Percentiles rank a stretch among this genome's conserved stretches.
These are phyloP conservation scores for Arbacia lixula DNA, from an alignment of 53 echinoderm and acorn worm species.

Conservation along the genomic window DNA sequence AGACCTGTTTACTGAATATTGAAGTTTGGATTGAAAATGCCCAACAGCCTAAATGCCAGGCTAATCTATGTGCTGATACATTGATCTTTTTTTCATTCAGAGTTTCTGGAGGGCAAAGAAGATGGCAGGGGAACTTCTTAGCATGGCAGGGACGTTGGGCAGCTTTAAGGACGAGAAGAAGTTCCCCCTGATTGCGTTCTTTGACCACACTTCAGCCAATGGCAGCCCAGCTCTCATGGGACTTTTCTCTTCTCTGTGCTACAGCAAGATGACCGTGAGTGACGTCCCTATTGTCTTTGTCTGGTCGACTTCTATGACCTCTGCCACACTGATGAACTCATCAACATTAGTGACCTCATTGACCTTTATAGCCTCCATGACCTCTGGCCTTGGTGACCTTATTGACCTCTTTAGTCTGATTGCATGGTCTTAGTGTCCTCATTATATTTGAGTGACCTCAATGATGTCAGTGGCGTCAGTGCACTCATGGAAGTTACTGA, in stretches of 20 bases:
- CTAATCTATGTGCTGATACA: not conserved
- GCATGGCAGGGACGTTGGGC: constrained; percentile 67
- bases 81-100: constrained; percentile 12
- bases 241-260: constrained; percentile 38
- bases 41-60: not conserved
- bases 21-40: too few species aligned
- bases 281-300: not conserved
- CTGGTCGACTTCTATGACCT: not conserved
- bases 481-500: too few species aligned
- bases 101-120: constrained; percentile 84
- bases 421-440: too few species aligned
- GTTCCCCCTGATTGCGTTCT: constrained; percentile 54
- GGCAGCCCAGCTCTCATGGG: constrained; percentile 68
- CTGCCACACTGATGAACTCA: not conserved
- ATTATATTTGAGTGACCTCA: too few species aligned
- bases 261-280: constrained; percentile 51
- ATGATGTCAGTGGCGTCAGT: too few species aligned
- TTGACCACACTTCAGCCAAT: constrained; percentile 60
- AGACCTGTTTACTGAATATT: too few species aligned
- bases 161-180: constrained; percentile 47
- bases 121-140: constrained; percentile 76
- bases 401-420: too few species aligned
- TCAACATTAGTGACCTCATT: not conserved
- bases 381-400: too few species aligned
- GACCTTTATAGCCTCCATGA: too few species aligned